Evolutionary conservation across 1,140 invertebrate species (phyloP).

Genomic region (Sitodiplosis mosellana): DNA sequence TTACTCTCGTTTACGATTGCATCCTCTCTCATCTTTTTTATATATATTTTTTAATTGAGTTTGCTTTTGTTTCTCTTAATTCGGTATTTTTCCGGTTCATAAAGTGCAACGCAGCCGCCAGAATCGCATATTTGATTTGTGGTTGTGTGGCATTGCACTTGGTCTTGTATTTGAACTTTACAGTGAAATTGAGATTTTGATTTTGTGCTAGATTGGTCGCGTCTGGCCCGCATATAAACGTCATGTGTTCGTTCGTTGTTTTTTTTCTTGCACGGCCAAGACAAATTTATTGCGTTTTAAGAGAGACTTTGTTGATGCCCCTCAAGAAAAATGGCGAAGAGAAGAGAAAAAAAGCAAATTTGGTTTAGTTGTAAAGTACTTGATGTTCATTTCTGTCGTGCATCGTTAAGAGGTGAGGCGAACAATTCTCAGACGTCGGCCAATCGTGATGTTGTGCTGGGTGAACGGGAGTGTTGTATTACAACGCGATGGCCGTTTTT

Average conservation of each 20-base stretch:
- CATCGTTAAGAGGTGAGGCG: conserved; percentile 32
- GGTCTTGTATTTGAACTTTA: no score
- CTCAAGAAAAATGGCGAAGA: not conserved
- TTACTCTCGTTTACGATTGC: not conserved
- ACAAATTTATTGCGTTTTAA: not conserved
- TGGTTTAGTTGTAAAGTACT: not conserved
- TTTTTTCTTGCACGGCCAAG: not conserved
- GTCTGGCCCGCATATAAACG: no score
- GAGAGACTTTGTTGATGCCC: not conserved
- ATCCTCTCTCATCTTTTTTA: not conserved
- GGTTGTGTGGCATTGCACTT: no score
- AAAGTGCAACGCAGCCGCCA: no score
- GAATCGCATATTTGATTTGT: no score
- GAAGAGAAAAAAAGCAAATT: not conserved
- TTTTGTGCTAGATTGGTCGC: no score
- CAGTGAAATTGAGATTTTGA: no score
- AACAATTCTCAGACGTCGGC: conserved; percentile 60
- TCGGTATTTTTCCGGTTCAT: no score
- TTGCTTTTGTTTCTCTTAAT: not conserved
- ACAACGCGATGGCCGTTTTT: conserved; percentile 78
- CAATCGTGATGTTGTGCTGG: conserved; percentile 56
- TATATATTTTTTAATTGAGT: not conserved
- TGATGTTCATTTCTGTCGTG: conserved; percentile 23
- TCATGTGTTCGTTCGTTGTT: not conserved
- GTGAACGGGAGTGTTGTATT: conserved; percentile 59